Evolutionary conservation across 1,140 invertebrate genomes (phyloP), one percentile per base, ranked within the genome.

Genomic region (Drosophila sp.): DNA sequence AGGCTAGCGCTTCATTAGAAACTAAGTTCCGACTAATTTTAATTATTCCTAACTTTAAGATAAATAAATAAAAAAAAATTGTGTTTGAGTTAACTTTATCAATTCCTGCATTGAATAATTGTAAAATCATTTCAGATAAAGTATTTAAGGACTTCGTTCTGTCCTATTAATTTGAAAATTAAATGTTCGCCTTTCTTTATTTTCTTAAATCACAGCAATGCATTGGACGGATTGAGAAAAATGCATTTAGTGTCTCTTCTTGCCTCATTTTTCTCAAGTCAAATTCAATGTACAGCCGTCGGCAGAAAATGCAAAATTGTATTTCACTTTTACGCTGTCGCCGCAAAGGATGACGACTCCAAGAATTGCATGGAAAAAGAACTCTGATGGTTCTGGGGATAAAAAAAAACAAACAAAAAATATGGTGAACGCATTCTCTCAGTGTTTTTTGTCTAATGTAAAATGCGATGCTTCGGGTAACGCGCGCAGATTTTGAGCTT

Each of bases 401-500:
- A 27, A 3, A 27, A 50, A 25, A 27, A 10, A 11, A 11, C 10
- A 38, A 11, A 38, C 35, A 17, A 17, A 17, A 17, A 17, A 17
- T 38, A 38, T 25, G 23, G 23, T n/a, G 23, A 41, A 11, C 27
- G 58, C 58, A 40, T 57, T 57, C 55, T 6, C 23, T 23, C 32
- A 23, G n/a, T 33, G 32, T 35, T 68, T 79, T 80, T 83, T 58
- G 72, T 83, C 84, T 89, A 89, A 87, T 86, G 68, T 79, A 73
- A 83, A 87, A 79, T 69, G 79, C 66, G 70, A 54, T 70, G 83
- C 83, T 87, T 72, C 69, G 83, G 84, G 83, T 83, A 89, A 76
- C 80, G 83, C 71, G 80, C 77, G 80, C 80, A 84, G 80, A 87
- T 87, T 87, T 89, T 80, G 77, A 89, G 85, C 85, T 84, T 90